phyloP scores from a whole-genome alignment of 2,113 vertebrate genomes.

The Pituophis catenifer region DNA sequence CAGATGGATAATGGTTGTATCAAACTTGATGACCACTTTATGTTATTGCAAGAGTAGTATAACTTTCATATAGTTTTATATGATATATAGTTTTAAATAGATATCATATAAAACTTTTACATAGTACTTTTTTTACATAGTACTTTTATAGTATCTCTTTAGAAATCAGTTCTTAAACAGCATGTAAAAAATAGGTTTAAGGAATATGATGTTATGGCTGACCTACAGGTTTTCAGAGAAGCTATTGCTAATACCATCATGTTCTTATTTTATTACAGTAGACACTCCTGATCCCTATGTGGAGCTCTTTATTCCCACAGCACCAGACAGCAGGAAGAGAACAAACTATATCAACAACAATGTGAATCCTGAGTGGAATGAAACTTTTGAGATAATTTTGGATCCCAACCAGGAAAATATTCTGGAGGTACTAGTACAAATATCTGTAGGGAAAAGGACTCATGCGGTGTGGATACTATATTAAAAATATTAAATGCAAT shows the following conservation, averaged over 20 bases:
- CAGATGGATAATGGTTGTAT: neutral
- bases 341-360: constrained; percentile 91
- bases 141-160: neutral
- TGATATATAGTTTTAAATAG: neutral
- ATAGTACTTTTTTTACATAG: neutral
- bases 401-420: constrained; percentile 91
- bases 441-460: neutral
- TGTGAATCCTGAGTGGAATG: constrained; percentile 91
- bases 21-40: too few species aligned
- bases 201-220: too few species aligned
- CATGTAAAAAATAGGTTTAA: neutral
- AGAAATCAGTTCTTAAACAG: neutral
- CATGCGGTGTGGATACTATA: neutral
- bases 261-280: constrained; percentile 68
- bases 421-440: constrained; percentile 78
- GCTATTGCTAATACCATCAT: neutral
- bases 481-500: neutral
- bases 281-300: constrained; percentile 96
- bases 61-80: neutral
- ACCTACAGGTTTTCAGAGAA: neutral
- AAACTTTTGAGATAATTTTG: constrained; percentile 91
- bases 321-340: constrained; percentile 89
- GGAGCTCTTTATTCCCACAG: constrained; percentile 87
- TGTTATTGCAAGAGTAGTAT: neutral
- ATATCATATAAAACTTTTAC: neutral